phyloP scores from a whole-genome alignment of 1,140 invertebrate species.

The Limonius californicus region DNA sequence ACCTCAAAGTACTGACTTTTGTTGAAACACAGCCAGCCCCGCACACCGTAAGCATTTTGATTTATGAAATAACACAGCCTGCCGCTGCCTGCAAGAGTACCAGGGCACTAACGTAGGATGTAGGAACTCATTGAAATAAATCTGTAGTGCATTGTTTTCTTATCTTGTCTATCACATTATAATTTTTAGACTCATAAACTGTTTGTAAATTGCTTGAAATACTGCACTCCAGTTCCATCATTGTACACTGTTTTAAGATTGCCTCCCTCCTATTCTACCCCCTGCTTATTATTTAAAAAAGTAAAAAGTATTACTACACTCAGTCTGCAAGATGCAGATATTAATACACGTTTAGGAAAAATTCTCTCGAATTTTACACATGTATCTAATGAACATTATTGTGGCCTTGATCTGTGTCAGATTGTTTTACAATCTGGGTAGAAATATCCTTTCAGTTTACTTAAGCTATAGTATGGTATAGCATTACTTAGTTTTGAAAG shows the following conservation, averaged over 20 bases:
- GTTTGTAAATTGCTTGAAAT: not conserved
- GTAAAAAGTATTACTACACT: not conserved
- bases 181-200: too few species aligned
- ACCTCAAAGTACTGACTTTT: conserved; percentile 6
- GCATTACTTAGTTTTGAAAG: not conserved
- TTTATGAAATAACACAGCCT: conserved; percentile 14
- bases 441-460: too few species aligned
- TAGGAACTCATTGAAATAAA: not conserved
- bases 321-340: too few species aligned
- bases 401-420: too few species aligned
- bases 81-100: not conserved
- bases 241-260: not conserved
- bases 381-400: too few species aligned
- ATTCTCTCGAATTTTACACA: too few species aligned
- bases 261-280: not conserved
- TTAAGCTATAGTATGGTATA: too few species aligned
- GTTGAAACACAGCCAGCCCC: conserved; percentile 37
- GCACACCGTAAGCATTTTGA: conserved; percentile 28
- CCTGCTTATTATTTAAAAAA: not conserved
- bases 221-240: not conserved
- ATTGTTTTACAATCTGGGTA: too few species aligned
- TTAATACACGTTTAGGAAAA: too few species aligned
- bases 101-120: not conserved
- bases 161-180: not conserved
- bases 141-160: not conserved